These are phyloP conservation scores for Eupeodes corollae DNA, from an alignment of 1,140 invertebrate species.

Conservation along the genomic window DNA sequence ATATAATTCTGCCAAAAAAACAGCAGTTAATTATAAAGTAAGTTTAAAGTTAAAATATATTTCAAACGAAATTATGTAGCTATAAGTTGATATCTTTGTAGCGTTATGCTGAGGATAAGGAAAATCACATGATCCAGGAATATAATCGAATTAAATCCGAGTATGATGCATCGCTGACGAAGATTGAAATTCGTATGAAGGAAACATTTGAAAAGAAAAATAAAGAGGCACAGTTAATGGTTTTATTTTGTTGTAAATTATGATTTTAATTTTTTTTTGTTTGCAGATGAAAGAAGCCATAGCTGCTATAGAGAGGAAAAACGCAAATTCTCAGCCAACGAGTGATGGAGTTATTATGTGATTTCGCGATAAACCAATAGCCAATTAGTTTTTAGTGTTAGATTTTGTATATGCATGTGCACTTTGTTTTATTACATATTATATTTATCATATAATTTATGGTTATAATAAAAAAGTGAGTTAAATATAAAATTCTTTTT, in stretches of 20 bases:
- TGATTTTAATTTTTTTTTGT: not conserved
- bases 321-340: too few relatives aligned
- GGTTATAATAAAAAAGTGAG: too few relatives aligned
- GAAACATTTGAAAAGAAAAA: constrained; percentile 17
- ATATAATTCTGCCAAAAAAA: constrained; percentile 45
- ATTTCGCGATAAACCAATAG: too few relatives aligned
- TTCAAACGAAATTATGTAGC: not conserved
- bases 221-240: constrained; percentile 10
- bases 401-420: too few relatives aligned
- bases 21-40: constrained; percentile 45
- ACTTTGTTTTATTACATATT: too few relatives aligned
- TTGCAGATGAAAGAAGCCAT: constrained; percentile 4
- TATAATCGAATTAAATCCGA: constrained; percentile 30
- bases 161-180: constrained; percentile 23
- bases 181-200: constrained; percentile 25
- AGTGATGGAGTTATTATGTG: too few relatives aligned
- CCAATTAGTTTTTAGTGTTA: too few relatives aligned
- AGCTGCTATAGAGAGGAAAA: not conserved
- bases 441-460: too few relatives aligned
- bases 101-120: constrained; percentile 31
- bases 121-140: constrained; percentile 29
- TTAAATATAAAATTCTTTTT: too few relatives aligned
- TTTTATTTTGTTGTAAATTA: not conserved
- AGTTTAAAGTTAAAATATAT: not conserved
- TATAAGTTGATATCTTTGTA: not conserved